Conservation (phyloP, 2,888 invertebrate genomes). For the Chaitophorus viminalis region DNA sequence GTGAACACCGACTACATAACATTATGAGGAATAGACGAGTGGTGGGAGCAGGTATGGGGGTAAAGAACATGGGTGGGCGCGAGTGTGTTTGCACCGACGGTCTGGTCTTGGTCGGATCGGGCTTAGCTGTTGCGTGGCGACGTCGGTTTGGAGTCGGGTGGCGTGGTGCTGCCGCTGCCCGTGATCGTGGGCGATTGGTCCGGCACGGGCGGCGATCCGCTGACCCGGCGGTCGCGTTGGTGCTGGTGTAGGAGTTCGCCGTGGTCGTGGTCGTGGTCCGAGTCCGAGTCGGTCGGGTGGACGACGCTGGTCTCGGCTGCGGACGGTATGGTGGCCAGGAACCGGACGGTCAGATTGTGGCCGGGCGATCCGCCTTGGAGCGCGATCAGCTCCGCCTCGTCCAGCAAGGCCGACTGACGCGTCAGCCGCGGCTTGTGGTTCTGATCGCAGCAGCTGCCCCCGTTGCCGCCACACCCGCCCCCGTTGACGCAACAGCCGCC, state of each 20-base stretch:
- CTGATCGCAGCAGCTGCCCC: background rate
- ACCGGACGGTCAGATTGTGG: constrained; percentile 71
- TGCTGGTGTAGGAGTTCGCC: no score
- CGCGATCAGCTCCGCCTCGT: constrained; percentile 79
- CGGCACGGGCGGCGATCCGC: background rate
- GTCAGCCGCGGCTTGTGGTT: constrained; percentile 77
- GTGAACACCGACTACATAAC: no score
- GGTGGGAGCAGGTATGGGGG: no score
- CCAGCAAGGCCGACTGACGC: constrained; percentile 82
- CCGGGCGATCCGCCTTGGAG: constrained; percentile 70
- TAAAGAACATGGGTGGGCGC: no score
- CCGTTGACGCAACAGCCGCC: constrained; percentile 67
- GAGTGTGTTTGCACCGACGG: no score
- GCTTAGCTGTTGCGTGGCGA: background rate
- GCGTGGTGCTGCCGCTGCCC: constrained; percentile 35
- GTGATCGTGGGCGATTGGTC: constrained; percentile 22
- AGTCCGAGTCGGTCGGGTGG: constrained; percentile 71
- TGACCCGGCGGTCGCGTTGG: background rate
- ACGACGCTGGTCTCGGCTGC: constrained; percentile 79
- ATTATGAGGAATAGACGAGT: no score
- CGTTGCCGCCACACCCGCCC: background rate
- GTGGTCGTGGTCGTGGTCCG: constrained; percentile 7
- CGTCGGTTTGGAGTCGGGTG: constrained; percentile 38
- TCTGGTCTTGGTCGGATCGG: background rate
- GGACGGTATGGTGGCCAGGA: constrained; percentile 79